Evolutionary conservation across 2,113 vertebrate genomes (phyloP).

Genomic region (Pelecanus crispus): DNA sequence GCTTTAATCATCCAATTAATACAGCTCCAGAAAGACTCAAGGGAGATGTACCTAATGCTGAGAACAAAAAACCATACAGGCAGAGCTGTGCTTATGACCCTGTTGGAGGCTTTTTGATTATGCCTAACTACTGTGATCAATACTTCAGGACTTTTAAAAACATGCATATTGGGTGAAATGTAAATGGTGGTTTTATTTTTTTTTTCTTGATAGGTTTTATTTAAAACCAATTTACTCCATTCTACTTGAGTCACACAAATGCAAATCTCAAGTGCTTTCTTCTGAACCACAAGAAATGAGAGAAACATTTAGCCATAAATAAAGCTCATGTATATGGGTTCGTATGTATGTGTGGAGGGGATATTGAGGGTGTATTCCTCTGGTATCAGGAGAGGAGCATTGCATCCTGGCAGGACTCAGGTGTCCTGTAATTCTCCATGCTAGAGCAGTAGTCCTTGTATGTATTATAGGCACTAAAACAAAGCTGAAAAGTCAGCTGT

Average conservation of each 20-base stretch:
- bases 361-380: neutral
- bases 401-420: neutral
- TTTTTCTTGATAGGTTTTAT: neutral
- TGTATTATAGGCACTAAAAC: neutral
- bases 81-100: constrained; percentile 35
- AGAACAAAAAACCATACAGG: constrained; percentile 18
- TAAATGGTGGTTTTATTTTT: neutral
- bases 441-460: neutral
- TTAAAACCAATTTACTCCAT: constrained; percentile 19
- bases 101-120: constrained; percentile 46
- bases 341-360: rapidly evolving
- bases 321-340: neutral
- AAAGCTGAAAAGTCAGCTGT: neutral
- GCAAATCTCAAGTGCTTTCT: neutral
- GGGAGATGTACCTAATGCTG: constrained; percentile 43
- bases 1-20: constrained; percentile 65
- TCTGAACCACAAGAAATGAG: neutral
- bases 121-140: constrained; percentile 44
- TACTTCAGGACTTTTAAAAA: constrained; percentile 39
- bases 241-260: neutral
- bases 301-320: neutral
- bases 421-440: neutral
- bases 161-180: constrained; percentile 8
- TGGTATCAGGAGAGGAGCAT: neutral
- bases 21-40: constrained; percentile 41